phyloP scores from a whole-genome alignment of 2,113 vertebrate species.

The Trematocara unimaculatum region DNA sequence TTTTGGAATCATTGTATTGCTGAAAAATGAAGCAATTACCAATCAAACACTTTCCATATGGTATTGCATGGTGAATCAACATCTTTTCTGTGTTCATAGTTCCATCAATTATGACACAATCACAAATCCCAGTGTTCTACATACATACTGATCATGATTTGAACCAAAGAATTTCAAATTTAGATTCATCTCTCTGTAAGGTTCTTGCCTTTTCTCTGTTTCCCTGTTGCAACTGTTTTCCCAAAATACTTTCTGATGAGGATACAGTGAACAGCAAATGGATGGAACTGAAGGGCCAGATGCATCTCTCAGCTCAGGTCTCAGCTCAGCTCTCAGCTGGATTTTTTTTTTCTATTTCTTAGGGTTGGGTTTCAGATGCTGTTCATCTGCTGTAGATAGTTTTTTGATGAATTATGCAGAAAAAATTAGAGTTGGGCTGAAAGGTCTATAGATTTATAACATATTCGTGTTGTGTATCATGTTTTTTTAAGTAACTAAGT shows the following conservation, averaged over 20 bases:
- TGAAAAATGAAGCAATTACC: background rate
- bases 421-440: background rate
- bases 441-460: background rate
- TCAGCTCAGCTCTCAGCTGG: background rate
- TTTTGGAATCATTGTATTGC: background rate
- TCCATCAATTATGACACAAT: background rate
- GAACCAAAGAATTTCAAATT: background rate
- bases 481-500: background rate
- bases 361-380: background rate
- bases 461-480: background rate
- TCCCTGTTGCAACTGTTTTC: background rate
- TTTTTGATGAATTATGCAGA: background rate
- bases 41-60: background rate
- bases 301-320: background rate
- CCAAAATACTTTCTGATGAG: background rate
- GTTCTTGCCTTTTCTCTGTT: background rate
- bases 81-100: background rate
- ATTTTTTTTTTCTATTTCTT: background rate
- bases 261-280: background rate
- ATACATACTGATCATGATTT: background rate
- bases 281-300: background rate
- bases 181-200: background rate
- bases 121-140: background rate
- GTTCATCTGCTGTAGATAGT: background rate
- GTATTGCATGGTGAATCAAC: background rate